A percentile compares a stretch with the other conserved stretches of the same genome.
These are phyloP conservation scores for Dromaius novaehollandiae DNA, from an alignment of 2,113 vertebrate species.

Conservation along the genomic window DNA sequence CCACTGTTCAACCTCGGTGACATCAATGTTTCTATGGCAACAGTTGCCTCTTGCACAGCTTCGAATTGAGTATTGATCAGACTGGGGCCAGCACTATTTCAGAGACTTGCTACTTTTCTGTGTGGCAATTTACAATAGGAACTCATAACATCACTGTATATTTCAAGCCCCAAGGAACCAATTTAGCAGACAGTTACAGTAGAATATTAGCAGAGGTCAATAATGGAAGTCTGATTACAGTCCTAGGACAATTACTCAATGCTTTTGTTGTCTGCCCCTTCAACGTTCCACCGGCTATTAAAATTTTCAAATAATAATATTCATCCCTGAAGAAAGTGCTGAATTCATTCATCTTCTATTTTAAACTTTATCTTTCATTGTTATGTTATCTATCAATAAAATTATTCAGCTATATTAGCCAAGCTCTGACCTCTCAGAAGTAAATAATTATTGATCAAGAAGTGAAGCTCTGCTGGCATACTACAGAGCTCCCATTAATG, in stretches of 20 bases:
- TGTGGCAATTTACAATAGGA: constrained; percentile 93
- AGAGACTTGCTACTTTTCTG: constrained; percentile 88
- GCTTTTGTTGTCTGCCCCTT: constrained; percentile 90
- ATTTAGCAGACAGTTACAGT: constrained; percentile 96
- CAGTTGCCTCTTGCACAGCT: constrained; percentile 89
- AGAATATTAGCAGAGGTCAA: constrained; percentile 97
- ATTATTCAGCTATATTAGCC: constrained; percentile 82
- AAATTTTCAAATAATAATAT: constrained; percentile 80
- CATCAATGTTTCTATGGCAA: constrained; percentile 98
- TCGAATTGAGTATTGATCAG: constrained; percentile 99
- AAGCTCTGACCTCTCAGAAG: constrained; percentile 79
- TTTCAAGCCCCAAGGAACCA: constrained; percentile 97
- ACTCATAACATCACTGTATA: constrained; percentile 88
- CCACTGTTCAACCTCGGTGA: constrained; percentile 92
- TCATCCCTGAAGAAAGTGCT: constrained; percentile 73
- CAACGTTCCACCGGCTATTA: constrained; percentile 81
- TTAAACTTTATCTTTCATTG: constrained; percentile 86
- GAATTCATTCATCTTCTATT: constrained; percentile 79
- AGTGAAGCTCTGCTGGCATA: constrained; percentile 70
- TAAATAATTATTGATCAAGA: constrained; percentile 87
- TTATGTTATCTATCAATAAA: constrained; percentile 83
- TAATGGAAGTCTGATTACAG: constrained; percentile 97
- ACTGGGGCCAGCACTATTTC: constrained; percentile 81
- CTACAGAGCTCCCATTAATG: constrained; percentile 76
- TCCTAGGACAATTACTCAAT: constrained; percentile 90